These are phyloP conservation scores for Hirundichthys speculiger DNA, from an alignment of 2,113 vertebrate species.

Conservation along the genomic window DNA sequence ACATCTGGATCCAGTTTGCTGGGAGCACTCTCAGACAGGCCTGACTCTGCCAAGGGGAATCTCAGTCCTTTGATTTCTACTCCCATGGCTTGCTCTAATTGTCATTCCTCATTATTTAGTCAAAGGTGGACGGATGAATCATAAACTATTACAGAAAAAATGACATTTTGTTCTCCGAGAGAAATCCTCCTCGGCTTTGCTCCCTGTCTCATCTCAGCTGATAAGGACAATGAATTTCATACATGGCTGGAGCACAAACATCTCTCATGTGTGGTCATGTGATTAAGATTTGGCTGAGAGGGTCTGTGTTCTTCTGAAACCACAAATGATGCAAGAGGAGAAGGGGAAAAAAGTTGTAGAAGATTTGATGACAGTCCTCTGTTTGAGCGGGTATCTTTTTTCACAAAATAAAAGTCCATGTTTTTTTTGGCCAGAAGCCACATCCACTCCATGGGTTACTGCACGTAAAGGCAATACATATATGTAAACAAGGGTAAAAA, in stretches of 20 bases:
- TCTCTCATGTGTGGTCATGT: slow-evolving; percentile 40
- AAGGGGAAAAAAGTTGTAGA: slow-evolving; percentile 35
- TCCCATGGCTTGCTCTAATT: slow-evolving; percentile 78
- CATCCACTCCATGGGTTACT: too few species aligned
- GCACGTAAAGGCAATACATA: too few species aligned
- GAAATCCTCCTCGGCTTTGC: slow-evolving; percentile 66
- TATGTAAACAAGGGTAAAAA: too few species aligned
- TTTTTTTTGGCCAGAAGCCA: too few species aligned
- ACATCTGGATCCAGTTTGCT: slow-evolving; percentile 86
- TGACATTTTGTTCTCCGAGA: slow-evolving; percentile 68
- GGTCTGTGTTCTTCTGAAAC: slow-evolving; percentile 42
- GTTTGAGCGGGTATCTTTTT: background rate
- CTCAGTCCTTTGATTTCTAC: slow-evolving; percentile 77
- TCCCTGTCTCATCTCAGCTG: slow-evolving; percentile 61
- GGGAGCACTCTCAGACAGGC: slow-evolving; percentile 71
- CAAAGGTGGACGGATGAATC: slow-evolving; percentile 79
- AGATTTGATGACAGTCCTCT: slow-evolving; percentile 50
- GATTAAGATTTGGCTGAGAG: slow-evolving; percentile 35
- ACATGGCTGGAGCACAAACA: slow-evolving; percentile 54
- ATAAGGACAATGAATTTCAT: slow-evolving; percentile 66
- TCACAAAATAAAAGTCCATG: too few species aligned
- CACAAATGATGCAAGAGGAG: slow-evolving; percentile 39
- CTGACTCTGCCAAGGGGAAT: slow-evolving; percentile 75
- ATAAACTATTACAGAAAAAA: slow-evolving; percentile 76
- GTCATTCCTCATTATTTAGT: slow-evolving; percentile 83